A percentile compares a stretch with the other conserved stretches of the same genome.
These are phyloP conservation scores for Pantherophis vulpinus DNA, from an alignment of 2,797 vertebrate genomes.

Conservation along the genomic window DNA sequence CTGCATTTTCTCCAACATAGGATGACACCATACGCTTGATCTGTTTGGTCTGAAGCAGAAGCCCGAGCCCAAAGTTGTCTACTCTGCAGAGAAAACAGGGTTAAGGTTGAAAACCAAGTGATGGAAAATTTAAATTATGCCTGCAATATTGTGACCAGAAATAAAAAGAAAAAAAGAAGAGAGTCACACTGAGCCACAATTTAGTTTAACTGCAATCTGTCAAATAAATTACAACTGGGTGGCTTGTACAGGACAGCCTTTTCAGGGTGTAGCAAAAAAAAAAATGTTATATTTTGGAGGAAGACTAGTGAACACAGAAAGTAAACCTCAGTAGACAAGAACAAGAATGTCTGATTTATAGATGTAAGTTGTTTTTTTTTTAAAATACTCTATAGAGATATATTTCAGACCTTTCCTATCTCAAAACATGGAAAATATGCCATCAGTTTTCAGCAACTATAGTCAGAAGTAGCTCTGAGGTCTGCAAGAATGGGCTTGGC, in stretches of 20 bases:
- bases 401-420: not conserved
- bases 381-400: not conserved
- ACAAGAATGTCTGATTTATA: not conserved
- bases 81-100: slow-evolving; percentile 74
- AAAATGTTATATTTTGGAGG: not conserved
- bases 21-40: slow-evolving; percentile 97
- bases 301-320: not conserved
- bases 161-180: not conserved
- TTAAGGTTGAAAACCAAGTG: not conserved
- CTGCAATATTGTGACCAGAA: not conserved
- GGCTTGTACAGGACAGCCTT: not conserved
- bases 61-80: slow-evolving; percentile 93
- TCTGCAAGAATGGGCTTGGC: not conserved
- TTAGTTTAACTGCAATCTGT: not conserved
- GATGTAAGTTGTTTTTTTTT: not conserved
- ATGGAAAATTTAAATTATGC: not conserved
- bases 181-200: not conserved
- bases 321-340: not conserved
- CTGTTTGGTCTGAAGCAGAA: slow-evolving; percentile 90
- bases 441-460: not conserved
- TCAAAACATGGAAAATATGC: not conserved
- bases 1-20: slow-evolving; percentile 93
- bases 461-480: not conserved
- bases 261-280: not conserved
- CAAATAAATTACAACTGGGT: not conserved